Conservation (phyloP, 2,113 vertebrate genomes). For the Erythrolamprus reginae region DNA sequence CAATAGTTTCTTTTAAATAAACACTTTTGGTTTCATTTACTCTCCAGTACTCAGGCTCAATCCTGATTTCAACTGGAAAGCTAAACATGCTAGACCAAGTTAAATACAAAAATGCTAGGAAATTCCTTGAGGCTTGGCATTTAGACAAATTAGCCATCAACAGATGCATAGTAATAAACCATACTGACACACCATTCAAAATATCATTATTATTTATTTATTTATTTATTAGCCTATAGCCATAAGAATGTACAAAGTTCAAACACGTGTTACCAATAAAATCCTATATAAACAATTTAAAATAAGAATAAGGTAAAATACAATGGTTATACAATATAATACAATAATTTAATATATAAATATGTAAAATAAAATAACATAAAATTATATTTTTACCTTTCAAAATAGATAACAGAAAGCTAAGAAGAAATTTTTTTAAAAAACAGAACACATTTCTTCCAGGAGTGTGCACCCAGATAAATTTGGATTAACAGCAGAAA, state of each 20-base stretch:
- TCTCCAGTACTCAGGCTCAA: not conserved
- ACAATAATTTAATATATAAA: too few relatives aligned
- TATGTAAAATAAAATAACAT: too few relatives aligned
- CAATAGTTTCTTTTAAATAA: constrained; percentile 28
- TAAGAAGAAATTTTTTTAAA: not conserved
- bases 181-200: too few relatives aligned
- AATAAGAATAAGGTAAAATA: too few relatives aligned
- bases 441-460: not conserved
- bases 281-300: too few relatives aligned
- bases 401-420: not conserved
- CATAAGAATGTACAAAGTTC: too few relatives aligned
- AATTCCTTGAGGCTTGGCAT: not conserved
- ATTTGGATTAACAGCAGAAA: not conserved
- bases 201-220: too few relatives aligned
- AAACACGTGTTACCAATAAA: too few relatives aligned
- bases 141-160: not conserved
- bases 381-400: not conserved
- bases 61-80: not conserved
- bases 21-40: constrained; percentile 44
- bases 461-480: not conserved
- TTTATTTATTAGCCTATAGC: too few relatives aligned
- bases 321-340: too few relatives aligned
- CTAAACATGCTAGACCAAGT: not conserved
- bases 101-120: not conserved
- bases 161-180: not conserved